Base-by-base conservation (phyloP, 2,797 vertebrate species). In the Tokudaia tokunoshimensis region DNA sequence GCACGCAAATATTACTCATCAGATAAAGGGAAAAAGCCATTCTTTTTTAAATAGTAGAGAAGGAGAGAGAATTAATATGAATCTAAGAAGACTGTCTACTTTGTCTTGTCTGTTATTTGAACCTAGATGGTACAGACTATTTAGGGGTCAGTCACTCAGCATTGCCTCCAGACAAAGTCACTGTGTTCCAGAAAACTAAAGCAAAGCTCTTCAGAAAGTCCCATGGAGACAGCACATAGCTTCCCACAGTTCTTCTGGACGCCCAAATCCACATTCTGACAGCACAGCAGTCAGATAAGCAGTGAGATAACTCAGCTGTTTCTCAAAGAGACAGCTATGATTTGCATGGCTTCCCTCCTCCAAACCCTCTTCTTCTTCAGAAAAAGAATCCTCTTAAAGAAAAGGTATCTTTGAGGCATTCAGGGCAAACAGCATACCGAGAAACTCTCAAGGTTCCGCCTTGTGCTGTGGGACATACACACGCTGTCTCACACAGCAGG, bases 11-110 rank as follows among this genome's bases (percentile, higher is more conserved):
- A 84, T 65, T 63, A 92, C 24, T 65, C n/a, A 81, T 47, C 61
- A 47, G 85, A 44, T 75, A n/a, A 72, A 72, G 14, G 13, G 59
- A 55, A 41, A 41, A 89, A 91, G 31, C n/a, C 44, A 80, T 44
- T 94, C 55, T 84, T 96, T 72, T 72, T 74, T 61, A 93, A 24
- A 31, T 79, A 92, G 83, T 20, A 50, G 63, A 94, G 26, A 50
- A 50, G 31, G 61, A 15, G 44, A 67, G 52, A 50, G 29, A 72
- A 82, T 31, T 44, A 55, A 59, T 44, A 75, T 47, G 15, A 34
- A 89, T 44, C 63, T 76, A 95, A 74, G 37, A 76, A 78, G 26
- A 65, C 31, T 70, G 55, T 91, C 50, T 85, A 52, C 63, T 63
- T 44, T 81, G 87, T 90, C 34, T 94, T 50, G 10, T 85, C 88